These are phyloP conservation scores for Atrina japonica DNA, from an alignment of 2,888 invertebrate genomes.

Conservation along the genomic window DNA sequence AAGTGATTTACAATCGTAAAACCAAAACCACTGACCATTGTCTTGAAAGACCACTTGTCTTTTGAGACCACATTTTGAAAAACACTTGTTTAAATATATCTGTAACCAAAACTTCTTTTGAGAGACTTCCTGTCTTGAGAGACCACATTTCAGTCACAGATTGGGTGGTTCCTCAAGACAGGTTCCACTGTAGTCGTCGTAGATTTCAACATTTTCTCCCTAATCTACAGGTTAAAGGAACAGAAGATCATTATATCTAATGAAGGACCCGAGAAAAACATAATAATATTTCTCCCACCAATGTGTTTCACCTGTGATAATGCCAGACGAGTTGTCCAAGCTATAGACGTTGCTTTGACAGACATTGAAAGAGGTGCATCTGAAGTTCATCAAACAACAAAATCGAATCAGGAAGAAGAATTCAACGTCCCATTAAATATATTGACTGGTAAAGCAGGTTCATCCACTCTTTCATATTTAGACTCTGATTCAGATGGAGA, in stretches of 20 bases:
- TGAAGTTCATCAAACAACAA: constrained; percentile 36
- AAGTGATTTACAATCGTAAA: no score
- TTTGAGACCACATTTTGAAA: no score
- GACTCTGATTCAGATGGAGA: constrained; percentile 51
- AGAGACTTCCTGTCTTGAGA: no score
- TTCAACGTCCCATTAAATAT: constrained; percentile 57
- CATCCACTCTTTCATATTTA: constrained; percentile 4
- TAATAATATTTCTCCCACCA: constrained; percentile 69
- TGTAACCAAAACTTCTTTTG: no score
- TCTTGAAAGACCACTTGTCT: no score
- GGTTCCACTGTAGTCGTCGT: no score
- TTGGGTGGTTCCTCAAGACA: no score
- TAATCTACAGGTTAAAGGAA: constrained; percentile 71
- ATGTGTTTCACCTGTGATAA: constrained; percentile 77
- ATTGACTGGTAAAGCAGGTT: constrained; percentile 29
- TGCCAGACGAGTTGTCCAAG: constrained; percentile 67
- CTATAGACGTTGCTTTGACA: constrained; percentile 62
- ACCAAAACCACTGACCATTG: no score
- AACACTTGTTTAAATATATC: no score
- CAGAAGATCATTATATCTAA: constrained; percentile 69
- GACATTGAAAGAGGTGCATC: constrained; percentile 52
- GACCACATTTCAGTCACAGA: no score
- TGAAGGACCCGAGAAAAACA: constrained; percentile 74
- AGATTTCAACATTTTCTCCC: no score
- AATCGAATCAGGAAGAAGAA: neutral